These are phyloP conservation scores for Delia radicum DNA, from an alignment of 1,140 invertebrate genomes.

Conservation along the genomic window DNA sequence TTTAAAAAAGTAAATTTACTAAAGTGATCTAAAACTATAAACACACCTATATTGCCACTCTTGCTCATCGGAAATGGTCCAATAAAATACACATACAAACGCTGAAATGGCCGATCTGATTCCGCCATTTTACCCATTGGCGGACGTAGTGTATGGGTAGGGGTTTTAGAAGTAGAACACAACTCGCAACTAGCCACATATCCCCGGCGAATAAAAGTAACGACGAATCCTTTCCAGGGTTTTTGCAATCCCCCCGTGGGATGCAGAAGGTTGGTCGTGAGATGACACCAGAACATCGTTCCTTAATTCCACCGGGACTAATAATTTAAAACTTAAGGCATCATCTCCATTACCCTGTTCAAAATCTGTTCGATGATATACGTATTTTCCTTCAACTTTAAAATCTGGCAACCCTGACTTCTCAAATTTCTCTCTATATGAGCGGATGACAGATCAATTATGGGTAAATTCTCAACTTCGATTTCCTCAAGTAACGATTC, in stretches of 20 bases:
- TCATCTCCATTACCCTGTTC: not conserved
- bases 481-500: not conserved
- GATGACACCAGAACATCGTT: not conserved
- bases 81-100: not conserved
- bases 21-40: not conserved
- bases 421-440: not conserved
- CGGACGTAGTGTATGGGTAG: not conserved
- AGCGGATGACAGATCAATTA: not conserved
- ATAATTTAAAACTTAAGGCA: not conserved
- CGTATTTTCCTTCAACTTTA: not conserved
- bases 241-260: not conserved
- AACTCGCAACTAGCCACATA: not conserved
- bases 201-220: not conserved
- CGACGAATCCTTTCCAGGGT: not conserved
- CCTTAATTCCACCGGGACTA: not conserved
- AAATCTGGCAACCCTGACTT: not conserved
- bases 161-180: not conserved
- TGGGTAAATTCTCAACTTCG: not conserved
- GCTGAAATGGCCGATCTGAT: not conserved
- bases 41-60: not conserved
- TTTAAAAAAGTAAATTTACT: not conserved
- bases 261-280: not conserved
- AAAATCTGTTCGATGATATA: not conserved
- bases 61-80: not conserved
- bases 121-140: not conserved